Evolutionary conservation across 2,113 vertebrate species (phyloP).

Genomic region (Leptosomus discolor): DNA sequence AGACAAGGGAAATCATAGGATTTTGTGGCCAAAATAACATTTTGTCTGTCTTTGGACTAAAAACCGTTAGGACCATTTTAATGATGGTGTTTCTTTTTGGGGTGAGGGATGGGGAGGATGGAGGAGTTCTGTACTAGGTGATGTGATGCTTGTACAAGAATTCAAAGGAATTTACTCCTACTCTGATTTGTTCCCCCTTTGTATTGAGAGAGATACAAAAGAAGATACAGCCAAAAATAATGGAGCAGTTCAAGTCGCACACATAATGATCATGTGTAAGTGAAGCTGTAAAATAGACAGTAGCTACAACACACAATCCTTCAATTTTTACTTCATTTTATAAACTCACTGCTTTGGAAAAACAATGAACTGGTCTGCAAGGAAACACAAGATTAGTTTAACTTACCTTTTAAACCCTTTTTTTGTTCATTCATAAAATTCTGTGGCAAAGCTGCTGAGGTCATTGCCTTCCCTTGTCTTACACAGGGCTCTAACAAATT

Average conservation of each 20-base stretch:
- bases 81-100: fast-evolving
- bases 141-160: neutral
- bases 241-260: neutral
- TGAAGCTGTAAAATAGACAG: slow-evolving; percentile 40
- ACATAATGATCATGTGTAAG: neutral
- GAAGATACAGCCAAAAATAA: neutral
- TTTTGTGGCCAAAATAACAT: neutral
- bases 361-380: slow-evolving; percentile 37
- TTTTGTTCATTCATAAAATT: slow-evolving; percentile 76
- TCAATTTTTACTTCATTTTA: neutral
- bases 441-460: slow-evolving; percentile 44
- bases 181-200: neutral
- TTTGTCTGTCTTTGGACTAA: neutral
- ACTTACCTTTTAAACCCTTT: slow-evolving; percentile 57
- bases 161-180: neutral
- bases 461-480: slow-evolving; percentile 39
- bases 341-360: slow-evolving; percentile 18
- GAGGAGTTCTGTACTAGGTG: neutral
- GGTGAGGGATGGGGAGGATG: fast-evolving
- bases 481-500: slow-evolving; percentile 50
- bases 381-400: slow-evolving; percentile 36
- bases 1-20: neutral
- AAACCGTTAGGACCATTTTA: neutral
- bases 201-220: neutral
- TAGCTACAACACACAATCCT: neutral